Evolutionary conservation across 2,888 invertebrate species (phyloP).

Genomic region (Morpho deidamia): DNA sequence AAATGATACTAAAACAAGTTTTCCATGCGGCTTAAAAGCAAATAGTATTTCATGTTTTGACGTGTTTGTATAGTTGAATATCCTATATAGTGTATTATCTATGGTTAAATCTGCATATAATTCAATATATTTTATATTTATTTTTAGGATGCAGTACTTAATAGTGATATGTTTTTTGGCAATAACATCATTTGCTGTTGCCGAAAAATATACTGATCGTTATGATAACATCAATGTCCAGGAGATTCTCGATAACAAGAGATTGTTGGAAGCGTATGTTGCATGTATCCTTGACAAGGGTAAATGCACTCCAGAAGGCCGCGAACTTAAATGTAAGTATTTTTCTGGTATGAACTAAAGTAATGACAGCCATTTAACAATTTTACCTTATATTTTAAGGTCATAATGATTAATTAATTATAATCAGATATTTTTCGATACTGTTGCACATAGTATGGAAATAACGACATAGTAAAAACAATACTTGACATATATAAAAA

Average conservation of each 20-base stretch:
- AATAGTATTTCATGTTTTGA: background rate
- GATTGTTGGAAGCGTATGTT: constrained; percentile 80
- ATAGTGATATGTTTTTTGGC: constrained; percentile 41
- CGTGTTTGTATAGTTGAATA: too few species aligned
- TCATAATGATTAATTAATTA: too few species aligned
- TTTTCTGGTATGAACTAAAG: background rate
- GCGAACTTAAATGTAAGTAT: constrained; percentile 82
- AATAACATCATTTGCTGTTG: constrained; percentile 35
- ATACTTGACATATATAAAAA: too few species aligned
- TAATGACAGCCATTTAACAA: too few species aligned
- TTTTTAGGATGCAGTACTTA: constrained; percentile 46
- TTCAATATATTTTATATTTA: background rate
- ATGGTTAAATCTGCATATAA: background rate
- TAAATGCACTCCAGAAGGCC: constrained; percentile 82
- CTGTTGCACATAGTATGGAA: too few species aligned
- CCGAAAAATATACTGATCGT: constrained; percentile 75
- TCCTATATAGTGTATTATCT: too few species aligned
- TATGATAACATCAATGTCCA: constrained; percentile 80
- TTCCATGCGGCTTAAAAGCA: too few species aligned
- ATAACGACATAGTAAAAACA: too few species aligned
- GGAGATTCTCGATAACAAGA: constrained; percentile 79
- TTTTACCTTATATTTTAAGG: too few species aligned
- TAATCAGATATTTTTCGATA: too few species aligned
- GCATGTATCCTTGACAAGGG: constrained; percentile 81
- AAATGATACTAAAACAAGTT: too few species aligned